Conservation (phyloP, 2,113 vertebrate species). For the Hippoglossus stenolepis region DNA sequence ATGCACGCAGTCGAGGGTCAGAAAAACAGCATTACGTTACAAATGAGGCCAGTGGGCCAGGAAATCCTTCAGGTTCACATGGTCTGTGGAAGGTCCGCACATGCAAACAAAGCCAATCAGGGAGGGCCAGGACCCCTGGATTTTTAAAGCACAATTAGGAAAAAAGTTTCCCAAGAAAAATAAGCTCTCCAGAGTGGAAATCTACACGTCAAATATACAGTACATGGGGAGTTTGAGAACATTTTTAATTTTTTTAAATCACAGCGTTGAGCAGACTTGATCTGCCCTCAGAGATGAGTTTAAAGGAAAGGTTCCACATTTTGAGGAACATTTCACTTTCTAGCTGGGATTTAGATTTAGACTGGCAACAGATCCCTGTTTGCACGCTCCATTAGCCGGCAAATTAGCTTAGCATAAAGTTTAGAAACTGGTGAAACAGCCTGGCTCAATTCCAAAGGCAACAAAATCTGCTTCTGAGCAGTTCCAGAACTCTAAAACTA, state of each 20-base stretch:
- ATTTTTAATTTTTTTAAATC: not conserved
- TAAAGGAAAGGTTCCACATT: not conserved
- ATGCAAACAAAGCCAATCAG: constrained; percentile 42
- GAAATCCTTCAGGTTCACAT: constrained; percentile 63
- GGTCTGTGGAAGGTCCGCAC: constrained; percentile 28
- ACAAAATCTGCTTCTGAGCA: no score
- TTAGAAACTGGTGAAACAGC: no score
- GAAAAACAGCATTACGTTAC: constrained; percentile 47
- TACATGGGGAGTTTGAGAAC: not conserved
- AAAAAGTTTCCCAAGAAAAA: constrained; percentile 39
- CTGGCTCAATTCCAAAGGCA: no score
- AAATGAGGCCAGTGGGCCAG: constrained; percentile 61
- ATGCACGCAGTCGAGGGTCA: constrained; percentile 38
- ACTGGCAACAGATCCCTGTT: no score
- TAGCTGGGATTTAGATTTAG: no score
- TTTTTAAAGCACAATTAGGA: constrained; percentile 30
- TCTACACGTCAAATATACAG: constrained; percentile 11
- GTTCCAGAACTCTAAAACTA: no score
- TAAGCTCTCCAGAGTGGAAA: constrained; percentile 23
- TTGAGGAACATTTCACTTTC: no score
- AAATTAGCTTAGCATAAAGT: no score
- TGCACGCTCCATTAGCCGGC: no score
- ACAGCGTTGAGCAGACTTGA: not conserved
- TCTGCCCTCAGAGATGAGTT: not conserved
- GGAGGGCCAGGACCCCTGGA: not conserved